Evolutionary conservation across 2,888 invertebrate genomes (phyloP), one percentile per base, ranked within the genome.

Genomic region (Cheilosia pagana): DNA sequence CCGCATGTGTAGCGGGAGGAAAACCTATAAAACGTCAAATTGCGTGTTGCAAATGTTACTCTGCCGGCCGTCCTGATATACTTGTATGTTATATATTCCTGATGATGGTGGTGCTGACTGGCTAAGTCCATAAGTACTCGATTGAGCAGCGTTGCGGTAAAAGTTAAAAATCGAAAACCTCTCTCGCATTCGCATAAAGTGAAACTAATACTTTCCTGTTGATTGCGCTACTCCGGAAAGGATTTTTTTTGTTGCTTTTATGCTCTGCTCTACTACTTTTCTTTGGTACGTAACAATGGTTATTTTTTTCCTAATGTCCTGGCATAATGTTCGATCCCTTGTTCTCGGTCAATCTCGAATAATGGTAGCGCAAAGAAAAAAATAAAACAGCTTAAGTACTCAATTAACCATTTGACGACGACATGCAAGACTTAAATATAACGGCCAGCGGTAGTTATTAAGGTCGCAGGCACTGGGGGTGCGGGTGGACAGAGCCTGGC

Each of bases 391-490:
- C 60, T 85, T 85, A 85, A 85, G 83, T 85, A 85, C 83, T 85
- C 79, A 85, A 85, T 85, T 85, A 85, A 70, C 74, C 81, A 48
- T 75, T 85, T 75, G 83, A 77, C 74, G 83, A 74, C 74, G 75
- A 70, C 83, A 85, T 85, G 83, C 83, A 81, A 85, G 79, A 55
- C 83, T 75, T 57, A 75, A 75, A 67, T 65, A 71, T 75, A 65
- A 70, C 41, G 45, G 8, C 70, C 63, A 52, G 39, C 53, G 74
- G 70, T 65, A 70, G 75, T 67, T 75, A 85, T 85, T 85, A 79
- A 75, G 79, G 74, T 75, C 68, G 70, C 63, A 19, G 10, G 43
- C 28, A 53, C 55, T 31, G n/a, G 4, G 14, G 25, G 0, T 2
- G 25, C 3, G 3, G 8, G 35, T 35, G 3, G 12, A 35, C 3